Percentiles rank a stretch among this genome's conserved stretches.
Conservation (phyloP, 2,888 invertebrate species). For the Mimachlamys varia region DNA sequence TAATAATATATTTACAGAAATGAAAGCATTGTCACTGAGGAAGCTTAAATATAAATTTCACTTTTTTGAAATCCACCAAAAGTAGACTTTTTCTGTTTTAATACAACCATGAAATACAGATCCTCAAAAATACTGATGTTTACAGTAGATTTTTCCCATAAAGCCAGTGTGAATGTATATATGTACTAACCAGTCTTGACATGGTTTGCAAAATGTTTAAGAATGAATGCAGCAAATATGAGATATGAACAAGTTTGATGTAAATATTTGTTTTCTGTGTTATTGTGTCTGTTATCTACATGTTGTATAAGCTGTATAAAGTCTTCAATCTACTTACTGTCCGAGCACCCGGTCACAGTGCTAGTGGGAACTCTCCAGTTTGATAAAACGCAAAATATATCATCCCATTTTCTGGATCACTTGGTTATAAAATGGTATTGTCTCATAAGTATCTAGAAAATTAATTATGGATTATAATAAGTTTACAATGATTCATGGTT, state of each 20-base stretch:
- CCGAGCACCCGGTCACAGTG: not conserved
- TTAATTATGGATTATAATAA: not conserved
- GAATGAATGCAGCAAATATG: not conserved
- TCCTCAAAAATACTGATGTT: not conserved
- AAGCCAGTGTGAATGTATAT: not conserved
- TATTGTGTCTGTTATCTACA: not conserved
- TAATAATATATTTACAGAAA: not conserved
- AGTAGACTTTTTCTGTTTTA: too few relatives aligned
- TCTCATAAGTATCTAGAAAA: not conserved
- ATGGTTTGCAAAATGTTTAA: not conserved
- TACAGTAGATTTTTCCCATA: not conserved
- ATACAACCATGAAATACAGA: not conserved
- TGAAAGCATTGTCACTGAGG: not conserved
- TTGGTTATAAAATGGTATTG: not conserved
- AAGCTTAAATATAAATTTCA: not conserved
- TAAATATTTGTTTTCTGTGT: conserved; percentile 17
- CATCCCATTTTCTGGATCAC: not conserved
- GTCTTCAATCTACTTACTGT: not conserved
- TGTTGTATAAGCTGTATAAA: conserved; percentile 13
- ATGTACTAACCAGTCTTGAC: not conserved
- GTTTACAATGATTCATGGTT: not conserved
- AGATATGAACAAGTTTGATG: conserved; percentile 4
- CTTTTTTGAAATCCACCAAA: not conserved
- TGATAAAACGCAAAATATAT: not conserved
- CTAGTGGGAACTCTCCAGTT: not conserved